Evolutionary conservation across 2,888 invertebrate genomes (phyloP).

Genomic region (Nasonia oneida): DNA sequence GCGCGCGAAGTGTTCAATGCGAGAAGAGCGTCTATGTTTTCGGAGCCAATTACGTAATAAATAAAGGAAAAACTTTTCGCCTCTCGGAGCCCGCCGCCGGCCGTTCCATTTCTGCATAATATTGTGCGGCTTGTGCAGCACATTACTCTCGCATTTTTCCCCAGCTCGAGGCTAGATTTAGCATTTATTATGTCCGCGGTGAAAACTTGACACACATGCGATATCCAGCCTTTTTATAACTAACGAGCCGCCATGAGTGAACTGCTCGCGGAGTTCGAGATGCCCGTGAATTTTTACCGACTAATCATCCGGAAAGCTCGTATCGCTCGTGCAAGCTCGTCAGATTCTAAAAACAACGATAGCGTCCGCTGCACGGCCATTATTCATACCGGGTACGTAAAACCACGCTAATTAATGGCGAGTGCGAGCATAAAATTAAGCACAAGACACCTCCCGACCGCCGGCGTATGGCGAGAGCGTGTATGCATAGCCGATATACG

Average conservation of each 20-base stretch:
- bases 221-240: no score
- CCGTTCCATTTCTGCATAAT: background rate
- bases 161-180: no score
- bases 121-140: background rate
- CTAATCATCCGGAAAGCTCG: background rate
- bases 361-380: background rate
- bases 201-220: no score
- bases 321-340: background rate
- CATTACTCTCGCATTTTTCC: no score
- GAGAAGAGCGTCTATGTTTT: slow-evolving; percentile 19
- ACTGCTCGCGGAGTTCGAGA: no score
- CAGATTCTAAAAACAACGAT: background rate
- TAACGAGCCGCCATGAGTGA: no score
- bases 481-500: background rate
- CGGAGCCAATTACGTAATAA: slow-evolving; percentile 29
- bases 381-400: background rate
- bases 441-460: background rate
- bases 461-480: background rate
- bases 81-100: background rate
- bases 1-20: slow-evolving; percentile 22
- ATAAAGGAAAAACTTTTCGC: slow-evolving; percentile 9
- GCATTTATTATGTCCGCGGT: no score
- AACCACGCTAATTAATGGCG: background rate
- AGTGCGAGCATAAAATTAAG: slow-evolving; percentile 31
- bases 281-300: background rate